Percentiles rank a stretch among this genome's conserved stretches.
These are phyloP conservation scores for Ypsolopha scabrella DNA, from an alignment of 2,888 invertebrate species.

Conservation along the genomic window DNA sequence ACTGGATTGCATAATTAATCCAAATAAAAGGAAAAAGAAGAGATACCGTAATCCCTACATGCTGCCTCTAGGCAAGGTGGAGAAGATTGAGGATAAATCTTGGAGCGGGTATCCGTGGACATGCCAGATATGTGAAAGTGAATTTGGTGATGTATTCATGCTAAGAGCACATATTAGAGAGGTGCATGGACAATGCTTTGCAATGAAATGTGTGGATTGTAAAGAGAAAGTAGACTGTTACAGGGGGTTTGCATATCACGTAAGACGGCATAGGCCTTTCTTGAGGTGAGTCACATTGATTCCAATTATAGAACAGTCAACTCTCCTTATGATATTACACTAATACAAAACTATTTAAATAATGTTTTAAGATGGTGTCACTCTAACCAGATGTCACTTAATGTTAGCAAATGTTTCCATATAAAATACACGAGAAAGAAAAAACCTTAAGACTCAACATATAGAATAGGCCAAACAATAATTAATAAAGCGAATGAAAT, in stretches of 20 bases:
- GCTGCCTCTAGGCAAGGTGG: no score
- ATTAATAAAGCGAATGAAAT: no score
- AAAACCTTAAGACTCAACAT: no score
- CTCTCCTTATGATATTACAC: no score
- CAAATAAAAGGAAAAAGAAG: not conserved
- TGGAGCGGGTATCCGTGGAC: not conserved
- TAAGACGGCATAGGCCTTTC: conserved; percentile 59
- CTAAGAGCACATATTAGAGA: conserved; percentile 60
- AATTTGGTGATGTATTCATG: not conserved
- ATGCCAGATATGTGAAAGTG: not conserved
- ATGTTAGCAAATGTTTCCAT: no score
- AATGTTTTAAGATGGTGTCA: no score
- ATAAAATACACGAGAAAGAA: no score
- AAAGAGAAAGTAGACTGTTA: conserved; percentile 69
- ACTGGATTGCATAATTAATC: not conserved
- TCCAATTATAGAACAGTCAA: no score
- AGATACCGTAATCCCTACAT: not conserved
- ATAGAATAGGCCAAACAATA: no score
- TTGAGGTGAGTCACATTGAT: conserved; percentile 31
- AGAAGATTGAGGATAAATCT: not conserved
- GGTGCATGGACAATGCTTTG: conserved; percentile 60
- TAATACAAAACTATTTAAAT: no score
- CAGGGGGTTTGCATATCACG: conserved; percentile 67
- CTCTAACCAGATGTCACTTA: no score
- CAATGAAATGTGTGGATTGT: conserved; percentile 69